Conservation (phyloP, 2,113 vertebrate genomes). For the Heterochromis multidens region DNA sequence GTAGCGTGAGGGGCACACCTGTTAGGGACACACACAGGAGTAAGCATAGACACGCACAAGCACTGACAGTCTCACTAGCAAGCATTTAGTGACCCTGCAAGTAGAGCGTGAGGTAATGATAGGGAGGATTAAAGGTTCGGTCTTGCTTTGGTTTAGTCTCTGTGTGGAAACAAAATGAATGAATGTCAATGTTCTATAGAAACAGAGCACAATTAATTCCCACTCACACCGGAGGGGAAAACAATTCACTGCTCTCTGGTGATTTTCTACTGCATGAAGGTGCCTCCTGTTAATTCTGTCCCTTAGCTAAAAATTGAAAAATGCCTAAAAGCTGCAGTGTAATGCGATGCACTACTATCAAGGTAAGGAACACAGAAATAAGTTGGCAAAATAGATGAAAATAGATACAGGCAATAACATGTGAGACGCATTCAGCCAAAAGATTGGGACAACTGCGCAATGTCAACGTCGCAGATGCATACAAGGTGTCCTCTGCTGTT, state of each 20-base stretch:
- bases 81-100: background rate
- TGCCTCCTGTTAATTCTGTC: background rate
- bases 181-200: background rate
- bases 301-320: background rate
- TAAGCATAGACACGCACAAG: background rate
- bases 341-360: background rate
- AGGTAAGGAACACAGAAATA: background rate
- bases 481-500: background rate
- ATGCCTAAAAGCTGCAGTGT: background rate
- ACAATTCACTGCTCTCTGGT: background rate
- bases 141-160: background rate
- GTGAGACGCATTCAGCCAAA: background rate
- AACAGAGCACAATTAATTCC: background rate
- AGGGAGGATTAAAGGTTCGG: background rate
- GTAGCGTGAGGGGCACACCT: conserved; percentile 78
- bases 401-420: background rate
- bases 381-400: background rate
- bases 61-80: background rate
- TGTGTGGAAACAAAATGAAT: background rate
- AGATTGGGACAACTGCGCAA: background rate
- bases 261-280: background rate
- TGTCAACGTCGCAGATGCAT: background rate
- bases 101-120: background rate
- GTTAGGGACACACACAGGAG: conserved; percentile 54
- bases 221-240: background rate